Evolutionary conservation across 2,113 vertebrate species (phyloP).

Genomic region (Indri indri): DNA sequence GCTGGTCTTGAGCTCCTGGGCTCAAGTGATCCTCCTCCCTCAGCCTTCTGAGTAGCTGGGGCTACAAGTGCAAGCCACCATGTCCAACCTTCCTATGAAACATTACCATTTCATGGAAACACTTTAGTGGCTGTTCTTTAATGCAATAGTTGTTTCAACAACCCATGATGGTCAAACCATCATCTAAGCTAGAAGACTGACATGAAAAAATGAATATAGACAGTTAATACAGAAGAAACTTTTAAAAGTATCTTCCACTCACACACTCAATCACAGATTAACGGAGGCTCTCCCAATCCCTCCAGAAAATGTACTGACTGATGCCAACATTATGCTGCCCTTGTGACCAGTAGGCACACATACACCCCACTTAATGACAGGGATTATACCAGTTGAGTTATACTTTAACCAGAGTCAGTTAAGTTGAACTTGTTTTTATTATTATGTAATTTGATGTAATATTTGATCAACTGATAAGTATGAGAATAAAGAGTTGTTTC

Average conservation of each 20-base stretch:
- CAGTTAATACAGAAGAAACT: neutral
- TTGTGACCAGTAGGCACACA: neutral
- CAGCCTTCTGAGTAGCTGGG: no score
- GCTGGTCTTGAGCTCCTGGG: no score
- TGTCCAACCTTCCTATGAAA: neutral
- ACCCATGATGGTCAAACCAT: neutral
- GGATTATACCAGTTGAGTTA: neutral
- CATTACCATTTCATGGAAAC: neutral
- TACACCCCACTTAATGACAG: neutral
- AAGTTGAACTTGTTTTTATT: neutral
- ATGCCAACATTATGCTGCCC: neutral
- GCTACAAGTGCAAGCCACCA: no score
- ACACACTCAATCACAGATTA: neutral
- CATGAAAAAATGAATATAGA: neutral
- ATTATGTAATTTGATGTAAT: constrained; percentile 6
- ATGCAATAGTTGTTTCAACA: neutral
- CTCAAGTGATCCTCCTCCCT: no score
- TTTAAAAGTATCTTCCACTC: neutral
- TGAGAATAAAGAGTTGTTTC: neutral
- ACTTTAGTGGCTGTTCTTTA: neutral
- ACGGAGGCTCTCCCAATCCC: neutral
- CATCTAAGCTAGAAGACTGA: neutral
- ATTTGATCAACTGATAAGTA: neutral
- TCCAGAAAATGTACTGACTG: neutral
- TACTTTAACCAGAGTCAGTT: constrained; percentile 24